Evolutionary conservation across 2,888 invertebrate species (phyloP), one percentile per base, ranked within the genome.

Genomic region (Drosophila nr. fundita): DNA sequence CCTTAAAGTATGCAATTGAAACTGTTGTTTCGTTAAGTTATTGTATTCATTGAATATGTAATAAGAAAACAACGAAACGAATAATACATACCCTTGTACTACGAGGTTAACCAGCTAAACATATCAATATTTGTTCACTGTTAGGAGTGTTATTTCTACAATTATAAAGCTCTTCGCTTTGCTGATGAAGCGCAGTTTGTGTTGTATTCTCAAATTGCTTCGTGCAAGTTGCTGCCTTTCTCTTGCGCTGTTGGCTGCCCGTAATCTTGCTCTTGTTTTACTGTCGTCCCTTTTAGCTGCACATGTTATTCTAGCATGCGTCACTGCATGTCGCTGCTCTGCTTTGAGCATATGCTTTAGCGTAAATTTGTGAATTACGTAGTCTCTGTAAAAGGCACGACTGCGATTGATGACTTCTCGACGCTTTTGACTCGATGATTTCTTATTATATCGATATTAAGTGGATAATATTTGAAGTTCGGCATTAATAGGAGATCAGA

Each of bases 1-100:
- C 21, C 58, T 1, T n/a, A 48, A 72, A 78, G 60, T 76, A 76
- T 76, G 76, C 78, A 42, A 60, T 8, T n/a, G 7, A 59, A 60
- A 34, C 3, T 36, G 11, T 36, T 32, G 0, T 55, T 62, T 72
- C 73, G 77, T 62, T 77, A 36, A 77, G 55, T 70, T 50, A 21
- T n/a, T 32, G 8, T 21, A 45, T n/a, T 72, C 61, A 58, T 62
- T 52, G 2, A 59, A 45, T 45, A 24, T 24, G 15, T 15, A 8
- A 15, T 1, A 21, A 8, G 7, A 15, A 15, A 0, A 24, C 1
- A 45, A 15, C 24, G 2, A 1, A 24, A 15, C 45, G 45, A 45
- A 15, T 45, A 24, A 4, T 21, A 24, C 45, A 24, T 24, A 24
- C 45, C 15, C 45, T 45, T 15, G 15, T 45, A 15, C 24, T 4